These are phyloP conservation scores for Xenops minutus DNA, from an alignment of 2,797 vertebrate species.

Conservation along the genomic window DNA sequence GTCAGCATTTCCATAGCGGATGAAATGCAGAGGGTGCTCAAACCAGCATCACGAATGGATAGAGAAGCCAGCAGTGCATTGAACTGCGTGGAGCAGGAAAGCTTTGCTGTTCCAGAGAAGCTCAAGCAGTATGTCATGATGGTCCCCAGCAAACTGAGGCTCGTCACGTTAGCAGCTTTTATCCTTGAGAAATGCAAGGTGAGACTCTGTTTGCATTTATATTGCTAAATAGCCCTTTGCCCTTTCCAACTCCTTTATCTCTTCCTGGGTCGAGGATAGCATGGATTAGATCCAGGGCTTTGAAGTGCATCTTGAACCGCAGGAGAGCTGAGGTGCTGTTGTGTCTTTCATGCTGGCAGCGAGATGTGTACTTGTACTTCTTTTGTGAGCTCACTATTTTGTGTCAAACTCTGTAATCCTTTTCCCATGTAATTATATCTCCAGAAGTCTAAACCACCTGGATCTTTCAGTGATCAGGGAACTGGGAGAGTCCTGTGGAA, in stretches of 20 bases:
- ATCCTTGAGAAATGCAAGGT: slow-evolving; percentile 90
- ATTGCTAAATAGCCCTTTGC: not conserved
- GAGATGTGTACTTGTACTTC: not conserved
- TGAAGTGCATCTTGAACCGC: not conserved
- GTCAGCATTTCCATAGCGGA: slow-evolving; percentile 82
- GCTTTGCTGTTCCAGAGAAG: slow-evolving; percentile 85
- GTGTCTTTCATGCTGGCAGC: not conserved
- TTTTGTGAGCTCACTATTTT: not conserved
- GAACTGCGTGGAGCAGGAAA: slow-evolving; percentile 38
- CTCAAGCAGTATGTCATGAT: slow-evolving; percentile 85
- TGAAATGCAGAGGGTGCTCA: not conserved
- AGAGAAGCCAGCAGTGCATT: not conserved
- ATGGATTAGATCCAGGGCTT: not conserved
- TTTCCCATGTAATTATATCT: not conserved
- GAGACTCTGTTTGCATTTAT: slow-evolving; percentile 13
- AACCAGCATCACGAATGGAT: not conserved
- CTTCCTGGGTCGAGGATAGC: not conserved
- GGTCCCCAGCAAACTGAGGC: slow-evolving; percentile 90
- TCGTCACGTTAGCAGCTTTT: slow-evolving; percentile 91
- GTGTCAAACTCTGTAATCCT: not conserved
- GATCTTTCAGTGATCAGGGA: not conserved
- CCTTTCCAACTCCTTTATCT: not conserved
- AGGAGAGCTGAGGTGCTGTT: not conserved
- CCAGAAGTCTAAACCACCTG: not conserved
- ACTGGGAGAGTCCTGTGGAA: not conserved